These are phyloP conservation scores for Heteropelma amictum DNA, from an alignment of 2,888 invertebrate species.

Conservation along the genomic window DNA sequence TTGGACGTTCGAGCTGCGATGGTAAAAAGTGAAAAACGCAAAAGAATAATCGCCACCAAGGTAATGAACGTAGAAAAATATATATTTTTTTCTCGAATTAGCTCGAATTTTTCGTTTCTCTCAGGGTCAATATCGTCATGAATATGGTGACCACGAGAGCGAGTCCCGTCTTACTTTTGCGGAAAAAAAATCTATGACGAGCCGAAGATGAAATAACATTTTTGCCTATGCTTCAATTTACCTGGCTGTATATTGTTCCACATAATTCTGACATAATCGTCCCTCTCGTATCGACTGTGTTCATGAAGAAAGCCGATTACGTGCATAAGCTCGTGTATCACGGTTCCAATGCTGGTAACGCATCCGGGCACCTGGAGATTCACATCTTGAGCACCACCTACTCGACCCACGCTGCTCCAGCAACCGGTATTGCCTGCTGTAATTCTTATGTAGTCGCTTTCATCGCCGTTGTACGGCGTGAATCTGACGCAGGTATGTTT, in stretches of 20 bases:
- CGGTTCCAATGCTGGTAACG: constrained; percentile 85
- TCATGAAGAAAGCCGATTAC: constrained; percentile 90
- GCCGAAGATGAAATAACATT: too few relatives aligned
- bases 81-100: too few relatives aligned
- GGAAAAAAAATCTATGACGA: too few relatives aligned
- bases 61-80: too few relatives aligned
- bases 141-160: too few relatives aligned
- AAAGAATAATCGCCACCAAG: neutral
- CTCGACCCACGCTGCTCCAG: constrained; percentile 89
- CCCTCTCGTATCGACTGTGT: constrained; percentile 88
- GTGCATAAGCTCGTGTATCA: constrained; percentile 89
- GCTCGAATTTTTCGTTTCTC: too few relatives aligned
- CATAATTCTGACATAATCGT: constrained; percentile 83
- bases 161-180: too few relatives aligned
- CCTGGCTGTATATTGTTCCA: constrained; percentile 85
- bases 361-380: constrained; percentile 89
- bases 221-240: constrained; percentile 62
- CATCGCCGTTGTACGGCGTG: constrained; percentile 81
- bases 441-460: constrained; percentile 85
- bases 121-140: too few relatives aligned
- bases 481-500: constrained; percentile 87
- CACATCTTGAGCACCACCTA: constrained; percentile 84
- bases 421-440: constrained; percentile 86
- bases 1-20: constrained; percentile 82
- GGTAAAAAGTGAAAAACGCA: neutral